Evolutionary conservation across 1,140 invertebrate species (phyloP), one percentile per base, ranked within the genome.

Genomic region (Brachionus angularis): DNA sequence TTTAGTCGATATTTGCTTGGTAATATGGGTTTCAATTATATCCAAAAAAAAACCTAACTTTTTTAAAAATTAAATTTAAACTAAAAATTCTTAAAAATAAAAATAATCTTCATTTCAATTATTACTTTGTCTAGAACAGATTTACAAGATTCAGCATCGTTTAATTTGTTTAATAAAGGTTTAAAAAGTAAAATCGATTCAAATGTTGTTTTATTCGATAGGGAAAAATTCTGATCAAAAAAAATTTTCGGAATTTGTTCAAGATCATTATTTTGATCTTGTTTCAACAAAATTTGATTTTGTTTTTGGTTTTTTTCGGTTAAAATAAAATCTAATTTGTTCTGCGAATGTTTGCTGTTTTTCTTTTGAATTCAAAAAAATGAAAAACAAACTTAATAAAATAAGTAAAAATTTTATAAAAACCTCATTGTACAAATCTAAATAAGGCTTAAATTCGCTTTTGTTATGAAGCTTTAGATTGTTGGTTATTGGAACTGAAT

Each of bases 21-120:
- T 92, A 77, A 98, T 94, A 82, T 91, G 89, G 73, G 95, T 89
- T 83, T 98, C 94, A 31, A 96, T 89, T 50, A 91, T 87, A 83
- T 98, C 93, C 74, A 97, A 84, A 80, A 95, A 95, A 46, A 36
- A 67, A 50, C 61, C 44, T 29, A 12, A 18, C 12, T 33, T 33
- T 16, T 5, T 55, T 33, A 33, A n/a, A 0, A 16, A 55, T 18
- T 34, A 55, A 3, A 33, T 34, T 36, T 18, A 29, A 3, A 1
- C 3, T 34, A 8, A 3, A 3, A 55, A n/a, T n/a, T n/a, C n/a
- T n/a, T n/a, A n/a, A n/a, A n/a, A n/a, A n/a, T n/a, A n/a, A n/a
- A n/a, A n/a, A n/a, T n/a, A n/a, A n/a, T n/a, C n/a, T n/a, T n/a
- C n/a, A n/a, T n/a, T 55, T 31, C 0, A 36, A 34, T 36, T 18